A percentile compares a stretch with the other conserved stretches of the same genome.
Conservation (phyloP, 2,888 invertebrate species). For the Cactoblastis cactorum region DNA sequence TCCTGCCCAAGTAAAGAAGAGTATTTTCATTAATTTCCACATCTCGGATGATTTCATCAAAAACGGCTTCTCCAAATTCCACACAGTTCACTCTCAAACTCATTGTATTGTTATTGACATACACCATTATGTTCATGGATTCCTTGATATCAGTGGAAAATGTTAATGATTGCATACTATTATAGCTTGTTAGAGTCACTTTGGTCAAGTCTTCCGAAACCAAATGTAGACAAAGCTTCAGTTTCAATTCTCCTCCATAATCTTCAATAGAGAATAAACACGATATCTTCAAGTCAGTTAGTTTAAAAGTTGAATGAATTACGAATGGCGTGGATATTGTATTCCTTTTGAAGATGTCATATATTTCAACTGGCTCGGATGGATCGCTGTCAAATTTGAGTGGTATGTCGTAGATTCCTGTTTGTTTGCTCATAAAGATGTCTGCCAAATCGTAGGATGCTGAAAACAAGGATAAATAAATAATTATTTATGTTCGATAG, state of each 20-base stretch:
- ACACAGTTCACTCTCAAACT: neutral
- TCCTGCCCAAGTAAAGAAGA: neutral
- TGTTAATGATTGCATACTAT: constrained; percentile 20
- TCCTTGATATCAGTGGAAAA: constrained; percentile 29
- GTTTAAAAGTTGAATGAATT: constrained; percentile 41
- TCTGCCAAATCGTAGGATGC: constrained; percentile 34
- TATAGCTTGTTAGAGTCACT: constrained; percentile 18
- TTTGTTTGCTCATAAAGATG: neutral
- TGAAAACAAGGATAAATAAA: constrained; percentile 35
- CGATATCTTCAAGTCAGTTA: constrained; percentile 26
- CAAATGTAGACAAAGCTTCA: constrained; percentile 37
- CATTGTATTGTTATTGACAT: no score
- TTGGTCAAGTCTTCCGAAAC: constrained; percentile 17
- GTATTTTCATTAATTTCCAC: neutral
- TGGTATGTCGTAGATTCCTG: neutral
- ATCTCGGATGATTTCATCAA: neutral
- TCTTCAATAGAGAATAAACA: constrained; percentile 50
- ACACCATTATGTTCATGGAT: no score
- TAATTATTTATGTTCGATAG: no score
- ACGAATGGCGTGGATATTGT: constrained; percentile 39
- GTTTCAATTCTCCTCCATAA: constrained; percentile 19
- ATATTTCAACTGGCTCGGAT: constrained; percentile 19
- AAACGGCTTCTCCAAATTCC: neutral
- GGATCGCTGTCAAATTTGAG: constrained; percentile 21
- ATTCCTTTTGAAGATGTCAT: constrained; percentile 18